Evolutionary conservation across 2,888 invertebrate species (phyloP).

Genomic region (Callosobruchus maculatus): DNA sequence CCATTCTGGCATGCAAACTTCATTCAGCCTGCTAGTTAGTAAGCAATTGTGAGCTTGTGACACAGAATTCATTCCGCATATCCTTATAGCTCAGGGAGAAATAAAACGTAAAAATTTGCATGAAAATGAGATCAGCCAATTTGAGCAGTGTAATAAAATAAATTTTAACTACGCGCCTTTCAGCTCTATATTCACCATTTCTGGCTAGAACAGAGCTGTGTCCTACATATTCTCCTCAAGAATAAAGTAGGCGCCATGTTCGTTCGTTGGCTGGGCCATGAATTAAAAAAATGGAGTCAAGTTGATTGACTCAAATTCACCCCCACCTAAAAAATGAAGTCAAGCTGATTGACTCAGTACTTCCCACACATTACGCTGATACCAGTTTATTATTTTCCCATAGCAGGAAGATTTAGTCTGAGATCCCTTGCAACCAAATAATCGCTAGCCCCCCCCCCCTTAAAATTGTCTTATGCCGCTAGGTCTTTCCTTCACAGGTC

Average conservation of each 20-base stretch:
- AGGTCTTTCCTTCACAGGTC: too few species aligned
- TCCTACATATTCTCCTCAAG: neutral
- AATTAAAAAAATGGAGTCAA: too few species aligned
- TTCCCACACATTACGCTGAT: too few species aligned
- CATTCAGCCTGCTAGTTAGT: neutral
- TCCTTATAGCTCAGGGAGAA: neutral
- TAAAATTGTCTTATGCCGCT: too few species aligned
- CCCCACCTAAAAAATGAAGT: too few species aligned
- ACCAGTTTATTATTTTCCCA: too few species aligned
- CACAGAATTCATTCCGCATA: neutral
- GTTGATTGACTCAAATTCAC: too few species aligned
- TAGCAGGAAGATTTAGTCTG: too few species aligned
- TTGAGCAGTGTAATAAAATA: slow-evolving; percentile 15
- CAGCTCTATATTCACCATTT: slow-evolving; percentile 12
- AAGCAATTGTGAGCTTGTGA: neutral
- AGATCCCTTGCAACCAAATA: too few species aligned
- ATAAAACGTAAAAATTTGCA: slow-evolving; percentile 10
- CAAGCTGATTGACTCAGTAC: too few species aligned
- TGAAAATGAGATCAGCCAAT: slow-evolving; percentile 17
- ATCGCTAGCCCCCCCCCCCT: too few species aligned
- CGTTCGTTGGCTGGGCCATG: neutral
- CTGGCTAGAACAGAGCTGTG: neutral
- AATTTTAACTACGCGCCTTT: slow-evolving; percentile 11
- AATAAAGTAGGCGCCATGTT: neutral
- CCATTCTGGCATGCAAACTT: neutral